Evolutionary conservation across 1,140 invertebrate species (phyloP), one percentile per base, ranked within the genome.

Genomic region (Monochamus saltuarius): DNA sequence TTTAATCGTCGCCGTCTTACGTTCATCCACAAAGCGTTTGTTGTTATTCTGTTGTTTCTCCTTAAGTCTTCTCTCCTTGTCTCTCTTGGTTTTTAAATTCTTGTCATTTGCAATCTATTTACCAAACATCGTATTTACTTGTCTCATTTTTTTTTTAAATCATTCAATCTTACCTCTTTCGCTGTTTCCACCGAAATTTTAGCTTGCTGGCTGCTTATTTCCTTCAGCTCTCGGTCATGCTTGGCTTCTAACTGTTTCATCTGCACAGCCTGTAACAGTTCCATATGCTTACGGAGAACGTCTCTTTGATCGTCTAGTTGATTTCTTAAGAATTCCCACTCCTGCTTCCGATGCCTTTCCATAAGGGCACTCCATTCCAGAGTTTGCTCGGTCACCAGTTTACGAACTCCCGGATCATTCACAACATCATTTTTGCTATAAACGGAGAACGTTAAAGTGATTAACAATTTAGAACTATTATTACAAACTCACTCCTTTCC

Each of bases 1-100:
- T 71, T 96, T 92, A 67, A 95, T 91, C 53, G 90, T 89, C 36
- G 86, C 85, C 52, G 84, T 85, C 82, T 93, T 98, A 49, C 95
- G 84, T 77, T 99, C 97, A 70, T 99, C 97, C 82, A 99, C 91
- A 73, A 99, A 99, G 71, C 96, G 94, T 78, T 99, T 99, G 13
- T 95, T 97, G 76, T 99, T 99, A 74, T 98, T 99, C 71, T 98
- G 95, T 72, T 98, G 97, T 70, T 99, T 94, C 78, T 99, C 97
- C 60, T 95, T 84, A 14, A 95, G 78, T 35, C 91, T 84, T 62
- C 96, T 84, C 71, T 99, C 98, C 71, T 96, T 93, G 72, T 99
- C 98, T 16, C 94, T 94, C 71, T 99, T 97, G 43, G 96, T 98
- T 77, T 97, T 94, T 19, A 99, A 81, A 0, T 93, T 96, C 78